Evolutionary conservation across 2,888 invertebrate genomes (phyloP).

Genomic region (Chrysolina oricalcia): DNA sequence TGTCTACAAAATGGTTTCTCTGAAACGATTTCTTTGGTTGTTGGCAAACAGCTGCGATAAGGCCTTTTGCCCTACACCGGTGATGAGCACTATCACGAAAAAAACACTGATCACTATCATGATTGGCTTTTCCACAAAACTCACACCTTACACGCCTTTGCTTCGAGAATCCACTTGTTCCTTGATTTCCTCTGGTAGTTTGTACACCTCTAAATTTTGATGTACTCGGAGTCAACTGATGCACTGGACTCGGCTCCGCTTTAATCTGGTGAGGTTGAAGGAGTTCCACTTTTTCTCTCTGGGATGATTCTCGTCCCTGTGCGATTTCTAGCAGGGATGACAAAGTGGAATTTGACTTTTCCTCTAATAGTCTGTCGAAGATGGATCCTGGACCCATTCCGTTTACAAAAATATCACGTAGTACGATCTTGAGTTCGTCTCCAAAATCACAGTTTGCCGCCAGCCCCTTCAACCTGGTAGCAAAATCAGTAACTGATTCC

Average conservation of each 20-base stretch:
- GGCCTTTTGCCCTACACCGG: not conserved
- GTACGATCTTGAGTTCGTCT: not conserved
- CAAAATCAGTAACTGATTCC: constrained; percentile 3
- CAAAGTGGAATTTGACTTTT: not conserved
- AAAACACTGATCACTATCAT: constrained; percentile 3
- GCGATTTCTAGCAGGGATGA: not conserved
- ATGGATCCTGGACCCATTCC: constrained; percentile 1
- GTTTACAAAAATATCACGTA: constrained; percentile 1
- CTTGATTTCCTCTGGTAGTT: not conserved
- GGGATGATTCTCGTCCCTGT: not conserved
- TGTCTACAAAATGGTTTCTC: constrained; percentile 6
- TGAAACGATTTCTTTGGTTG: not conserved
- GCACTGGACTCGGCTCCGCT: not conserved
- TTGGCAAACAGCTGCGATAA: not conserved
- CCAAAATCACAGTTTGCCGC: constrained; percentile 11
- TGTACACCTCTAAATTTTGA: not conserved
- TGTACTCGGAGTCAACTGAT: not conserved
- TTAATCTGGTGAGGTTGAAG: not conserved
- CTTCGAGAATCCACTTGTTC: not conserved
- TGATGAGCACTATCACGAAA: not conserved
- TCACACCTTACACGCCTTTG: not conserved
- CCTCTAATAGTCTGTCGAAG: constrained; percentile 1
- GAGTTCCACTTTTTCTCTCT: not conserved
- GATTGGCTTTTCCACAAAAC: not conserved
- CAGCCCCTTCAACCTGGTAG: constrained; percentile 6